Base-by-base conservation (phyloP, 1,140 invertebrate genomes). In the Ostrea denselamellosa region DNA sequence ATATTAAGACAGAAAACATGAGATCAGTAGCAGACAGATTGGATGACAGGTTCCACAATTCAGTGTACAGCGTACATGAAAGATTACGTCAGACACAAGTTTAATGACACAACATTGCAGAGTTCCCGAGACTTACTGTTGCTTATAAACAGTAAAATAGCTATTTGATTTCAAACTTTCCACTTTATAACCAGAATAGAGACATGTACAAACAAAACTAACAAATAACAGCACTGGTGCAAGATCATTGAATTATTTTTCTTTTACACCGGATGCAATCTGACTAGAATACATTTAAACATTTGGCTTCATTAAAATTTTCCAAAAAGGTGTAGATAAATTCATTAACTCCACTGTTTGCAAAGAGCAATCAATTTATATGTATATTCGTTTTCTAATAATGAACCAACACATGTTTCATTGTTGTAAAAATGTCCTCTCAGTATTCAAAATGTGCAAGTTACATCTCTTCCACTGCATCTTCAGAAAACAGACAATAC, bases 261-360 rank as follows among this genome's bases (percentile, higher is more conserved):
- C n/a, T 77, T 77, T 17, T 77, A 77, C 68, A 77, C 68, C 68
- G 68, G 68, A 77, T 28, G 28, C 68, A 77, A 34, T 10, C 28
- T 77, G 68, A 77, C 68, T 77, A 77, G 68, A 77, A 77, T 77
- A 71, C 22, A 28, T 25, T 77, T 12, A 77, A 77, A 77, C 9
- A 77, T 12, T 28, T 77, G 28, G 34, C 34, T 44, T 44, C 34
- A 44, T 44, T 44, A 44, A 44, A 44, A 44, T 44, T 44, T 44
- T 44, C 34, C 34, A 44, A 44, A 44, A 44, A 44, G 34, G 34
- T 44, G 34, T 44, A 44, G 34, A 44, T 44, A 44, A 44, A 44
- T 44, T 44, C 5, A 44, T 44, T 44, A 5, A 44, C 34, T 44
- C 34, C 1, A 44, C 5, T 44, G 34, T 44, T 44, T 44, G 34